A percentile compares a stretch with the other conserved stretches of the same genome.
Conservation (phyloP, 2,888 invertebrate species). For the Rotaria macrura region DNA sequence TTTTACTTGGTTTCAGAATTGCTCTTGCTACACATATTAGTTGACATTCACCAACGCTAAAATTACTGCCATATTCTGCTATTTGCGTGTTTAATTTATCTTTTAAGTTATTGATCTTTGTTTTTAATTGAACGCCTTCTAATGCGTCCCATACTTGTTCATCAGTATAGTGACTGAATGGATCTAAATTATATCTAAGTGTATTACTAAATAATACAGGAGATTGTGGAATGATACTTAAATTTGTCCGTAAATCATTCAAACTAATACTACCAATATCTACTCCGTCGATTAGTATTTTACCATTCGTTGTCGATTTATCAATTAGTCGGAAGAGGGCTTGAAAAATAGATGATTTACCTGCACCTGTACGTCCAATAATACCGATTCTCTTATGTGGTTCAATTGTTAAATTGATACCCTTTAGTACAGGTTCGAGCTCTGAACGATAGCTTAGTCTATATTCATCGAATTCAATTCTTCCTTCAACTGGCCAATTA, state of each 20-base stretch:
- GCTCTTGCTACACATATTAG: slow-evolving; percentile 47
- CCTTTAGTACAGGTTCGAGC: too few relatives aligned
- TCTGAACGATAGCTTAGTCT: too few relatives aligned
- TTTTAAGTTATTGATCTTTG: slow-evolving; percentile 40
- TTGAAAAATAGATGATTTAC: slow-evolving; percentile 61
- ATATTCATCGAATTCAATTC: too few relatives aligned
- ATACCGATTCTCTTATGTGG: slow-evolving; percentile 59
- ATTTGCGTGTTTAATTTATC: slow-evolving; percentile 40
- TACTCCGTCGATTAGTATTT: slow-evolving; percentile 68
- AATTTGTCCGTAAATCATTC: slow-evolving; percentile 64
- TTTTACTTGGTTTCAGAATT: slow-evolving; percentile 42
- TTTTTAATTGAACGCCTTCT: slow-evolving; percentile 40
- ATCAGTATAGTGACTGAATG: slow-evolving; percentile 42
- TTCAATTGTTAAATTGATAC: slow-evolving; percentile 48
- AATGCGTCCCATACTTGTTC: slow-evolving; percentile 42
- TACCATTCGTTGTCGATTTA: slow-evolving; percentile 57
- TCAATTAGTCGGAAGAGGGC: slow-evolving; percentile 70
- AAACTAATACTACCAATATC: slow-evolving; percentile 58
- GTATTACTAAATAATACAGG: slow-evolving; percentile 46
- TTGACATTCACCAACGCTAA: slow-evolving; percentile 47
- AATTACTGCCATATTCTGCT: slow-evolving; percentile 44
- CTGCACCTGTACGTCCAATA: slow-evolving; percentile 52
- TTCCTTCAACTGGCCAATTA: too few relatives aligned
- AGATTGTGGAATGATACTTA: slow-evolving; percentile 71
- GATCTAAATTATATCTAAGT: slow-evolving; percentile 45